A percentile compares a stretch with the other conserved stretches of the same genome.
Conservation (phyloP, 2,888 invertebrate species). For the Morpho achilles region DNA sequence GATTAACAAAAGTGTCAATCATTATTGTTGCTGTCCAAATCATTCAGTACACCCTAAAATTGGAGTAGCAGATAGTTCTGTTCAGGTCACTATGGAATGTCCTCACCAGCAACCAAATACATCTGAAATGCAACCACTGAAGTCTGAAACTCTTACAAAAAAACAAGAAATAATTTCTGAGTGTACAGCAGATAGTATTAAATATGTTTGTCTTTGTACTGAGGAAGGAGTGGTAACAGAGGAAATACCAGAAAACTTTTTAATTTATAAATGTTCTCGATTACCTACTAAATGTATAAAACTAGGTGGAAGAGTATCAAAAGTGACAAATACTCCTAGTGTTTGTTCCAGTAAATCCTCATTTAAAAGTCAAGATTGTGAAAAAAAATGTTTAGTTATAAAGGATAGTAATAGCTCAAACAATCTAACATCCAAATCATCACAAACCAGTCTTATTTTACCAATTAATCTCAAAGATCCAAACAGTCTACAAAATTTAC, state of each 20-base stretch:
- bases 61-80: slow-evolving; percentile 51
- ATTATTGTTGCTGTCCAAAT: slow-evolving; percentile 53
- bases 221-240: slow-evolving; percentile 34
- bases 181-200: slow-evolving; percentile 38
- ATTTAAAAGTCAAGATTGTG: slow-evolving; percentile 22
- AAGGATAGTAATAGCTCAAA: slow-evolving; percentile 23
- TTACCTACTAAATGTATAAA: slow-evolving; percentile 42
- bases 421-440: slow-evolving; percentile 44
- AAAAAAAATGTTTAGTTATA: slow-evolving; percentile 23
- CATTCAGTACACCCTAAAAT: slow-evolving; percentile 41
- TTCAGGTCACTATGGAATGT: slow-evolving; percentile 51
- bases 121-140: slow-evolving; percentile 11
- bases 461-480: slow-evolving; percentile 36
- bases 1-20: slow-evolving; percentile 38
- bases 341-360: slow-evolving; percentile 17
- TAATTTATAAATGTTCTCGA: slow-evolving; percentile 56
- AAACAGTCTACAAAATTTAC: slow-evolving; percentile 32
- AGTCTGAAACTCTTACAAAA: slow-evolving; percentile 24
- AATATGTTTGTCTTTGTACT: slow-evolving; percentile 57
- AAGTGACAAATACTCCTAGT: slow-evolving; percentile 19
- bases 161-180: slow-evolving; percentile 34
- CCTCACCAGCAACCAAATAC: slow-evolving; percentile 5
- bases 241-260: slow-evolving; percentile 45
- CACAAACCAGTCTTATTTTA: slow-evolving; percentile 52
- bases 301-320: slow-evolving; percentile 29